Evolutionary conservation across 2,113 vertebrate species (phyloP).

Genomic region (Paralichthys olivaceus): DNA sequence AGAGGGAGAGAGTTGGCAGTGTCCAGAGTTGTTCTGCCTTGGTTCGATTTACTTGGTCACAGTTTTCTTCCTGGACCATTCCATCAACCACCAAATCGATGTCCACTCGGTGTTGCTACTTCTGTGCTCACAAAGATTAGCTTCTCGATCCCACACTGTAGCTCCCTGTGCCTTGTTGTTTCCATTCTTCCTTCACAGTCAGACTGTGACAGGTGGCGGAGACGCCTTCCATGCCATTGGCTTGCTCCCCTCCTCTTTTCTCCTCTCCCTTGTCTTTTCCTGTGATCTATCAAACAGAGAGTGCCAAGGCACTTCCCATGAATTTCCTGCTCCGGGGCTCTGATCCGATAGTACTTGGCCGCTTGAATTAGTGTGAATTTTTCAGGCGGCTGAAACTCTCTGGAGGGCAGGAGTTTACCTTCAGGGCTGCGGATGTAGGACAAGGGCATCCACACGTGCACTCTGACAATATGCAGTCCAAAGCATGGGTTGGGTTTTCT

Average conservation of each 20-base stretch:
- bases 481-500: constrained; percentile 40
- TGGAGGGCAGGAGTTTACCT: constrained; percentile 64
- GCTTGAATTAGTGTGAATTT: constrained; percentile 61
- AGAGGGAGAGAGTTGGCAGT: constrained; percentile 48
- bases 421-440: constrained; percentile 65
- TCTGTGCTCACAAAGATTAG: constrained; percentile 14
- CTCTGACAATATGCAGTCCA: neutral
- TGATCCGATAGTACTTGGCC: constrained; percentile 58
- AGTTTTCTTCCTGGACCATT: constrained; percentile 40
- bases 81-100: constrained; percentile 59
- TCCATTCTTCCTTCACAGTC: constrained; percentile 41
- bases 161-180: constrained; percentile 15
- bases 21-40: constrained; percentile 39
- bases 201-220: constrained; percentile 72
- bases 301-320: constrained; percentile 59
- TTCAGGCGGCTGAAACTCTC: constrained; percentile 67
- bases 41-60: constrained; percentile 60
- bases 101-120: constrained; percentile 24
- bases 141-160: neutral
- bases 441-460: constrained; percentile 33
- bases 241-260: constrained; percentile 21
- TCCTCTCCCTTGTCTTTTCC: constrained; percentile 41
- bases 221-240: constrained; percentile 27
- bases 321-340: constrained; percentile 67
- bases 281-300: constrained; percentile 49